Base-by-base conservation (phyloP, 92 coral and sea anemone species). In the Hydrozoanthus gracilis region DNA sequence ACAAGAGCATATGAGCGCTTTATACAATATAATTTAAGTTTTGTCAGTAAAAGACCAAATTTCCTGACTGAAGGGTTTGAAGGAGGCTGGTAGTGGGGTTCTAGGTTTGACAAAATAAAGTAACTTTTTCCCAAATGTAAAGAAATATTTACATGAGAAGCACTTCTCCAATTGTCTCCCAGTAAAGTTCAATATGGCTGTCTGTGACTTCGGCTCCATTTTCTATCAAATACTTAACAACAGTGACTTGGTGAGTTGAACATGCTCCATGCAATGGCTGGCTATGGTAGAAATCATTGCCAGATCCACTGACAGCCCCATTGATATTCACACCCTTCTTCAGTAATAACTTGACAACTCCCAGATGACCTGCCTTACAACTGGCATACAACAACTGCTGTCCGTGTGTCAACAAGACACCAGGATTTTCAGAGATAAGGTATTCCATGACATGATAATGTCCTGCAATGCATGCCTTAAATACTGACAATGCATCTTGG, bases 241-340 rank as follows among this genome's bases (percentile, higher is more conserved):
- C 90, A 16, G 77, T 86, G 51, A 82, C 78, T 69, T 95, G 94
- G 17, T 75, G 88, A 13, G 96, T 97, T 6, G 77, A 75, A 82
- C 98, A 95, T 27, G 99, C 99, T 47, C 97, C 98, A 73, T 92
- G 83, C 9, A 97, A 91, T 3, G 98, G 98, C 65, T 89, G 83
- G 9, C 88, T 92, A 18, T 88, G 18, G 0, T 52, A 48, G n/a
- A 60, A 76, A 51, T 88, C 65, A 55, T 79, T 71, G 3, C 83
- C 61, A 14, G 50, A 78, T 18, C 70, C 76, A n/a, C 66, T n/a
- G 39, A 75, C 85, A 12, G 58, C 82, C 11, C 87, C 78, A 62
- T 97, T 93, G 56, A 97, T 86, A 46, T 88, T 95, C 12, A 95
- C 91, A 16, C 98, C 88, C 68, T 75, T 97, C 87, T 88, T 93